These are phyloP conservation scores for Strigops habroptila DNA, from an alignment of 2,113 vertebrate genomes.

Conservation along the genomic window DNA sequence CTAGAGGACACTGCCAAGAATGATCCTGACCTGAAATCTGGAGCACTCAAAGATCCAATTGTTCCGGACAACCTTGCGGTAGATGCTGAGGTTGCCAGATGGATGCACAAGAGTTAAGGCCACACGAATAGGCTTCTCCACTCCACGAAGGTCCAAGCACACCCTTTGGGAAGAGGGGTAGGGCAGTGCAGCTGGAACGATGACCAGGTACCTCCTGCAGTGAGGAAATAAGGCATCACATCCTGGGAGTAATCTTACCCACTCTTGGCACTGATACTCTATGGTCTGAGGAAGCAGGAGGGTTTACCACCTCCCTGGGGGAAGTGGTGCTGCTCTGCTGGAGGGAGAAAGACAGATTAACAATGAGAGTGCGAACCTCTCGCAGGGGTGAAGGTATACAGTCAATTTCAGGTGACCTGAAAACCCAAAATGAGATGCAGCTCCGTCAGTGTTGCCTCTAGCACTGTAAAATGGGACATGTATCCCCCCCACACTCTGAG, in stretches of 20 bases:
- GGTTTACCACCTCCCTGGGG: not conserved
- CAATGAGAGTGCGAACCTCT: not conserved
- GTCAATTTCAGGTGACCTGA: not conserved
- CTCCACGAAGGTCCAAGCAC: conserved; percentile 62
- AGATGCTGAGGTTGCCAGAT: conserved; percentile 47
- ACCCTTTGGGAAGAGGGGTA: conserved; percentile 60
- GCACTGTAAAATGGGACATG: not conserved
- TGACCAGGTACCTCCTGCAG: conserved; percentile 63
- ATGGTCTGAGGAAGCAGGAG: not conserved
- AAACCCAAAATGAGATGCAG: not conserved
- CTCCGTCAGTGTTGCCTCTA: not conserved
- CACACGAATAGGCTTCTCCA: conserved; percentile 43
- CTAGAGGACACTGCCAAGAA: not conserved
- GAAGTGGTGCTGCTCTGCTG: not conserved
- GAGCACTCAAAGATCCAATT: conserved; percentile 38
- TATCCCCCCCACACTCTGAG: not conserved
- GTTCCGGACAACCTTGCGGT: conserved; percentile 17
- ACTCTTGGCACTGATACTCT: not conserved
- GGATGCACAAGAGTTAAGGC: conserved; percentile 15
- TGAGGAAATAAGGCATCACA: not conserved
- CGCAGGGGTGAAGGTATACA: not conserved
- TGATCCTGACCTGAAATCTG: conserved; percentile 19
- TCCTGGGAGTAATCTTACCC: fast-evolving
- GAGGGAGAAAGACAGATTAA: not conserved
- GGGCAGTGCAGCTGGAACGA: conserved; percentile 50